Percentiles rank a stretch among this genome's conserved stretches.
Conservation (phyloP, 2,113 vertebrate genomes). For the Aptenodytes patagonicus region DNA sequence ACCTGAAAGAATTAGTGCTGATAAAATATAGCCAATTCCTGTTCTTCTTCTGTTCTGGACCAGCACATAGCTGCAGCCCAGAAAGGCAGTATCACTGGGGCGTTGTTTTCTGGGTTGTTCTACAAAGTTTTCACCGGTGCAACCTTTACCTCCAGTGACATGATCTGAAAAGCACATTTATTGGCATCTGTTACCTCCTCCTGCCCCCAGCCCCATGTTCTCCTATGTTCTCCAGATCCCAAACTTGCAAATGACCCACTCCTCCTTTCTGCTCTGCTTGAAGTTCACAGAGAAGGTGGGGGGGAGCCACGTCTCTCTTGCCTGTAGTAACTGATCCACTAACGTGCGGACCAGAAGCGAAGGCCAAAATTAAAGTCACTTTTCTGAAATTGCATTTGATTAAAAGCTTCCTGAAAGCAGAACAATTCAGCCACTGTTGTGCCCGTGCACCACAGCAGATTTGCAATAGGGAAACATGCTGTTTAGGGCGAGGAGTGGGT, state of each 20-base stretch:
- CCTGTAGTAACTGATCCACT: rapidly evolving
- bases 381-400: too few species aligned
- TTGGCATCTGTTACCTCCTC: not conserved
- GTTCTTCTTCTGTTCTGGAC: rapidly evolving
- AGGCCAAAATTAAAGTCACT: not conserved
- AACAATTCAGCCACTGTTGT: not conserved
- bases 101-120: rapidly evolving
- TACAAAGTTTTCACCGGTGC: not conserved
- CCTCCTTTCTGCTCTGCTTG: not conserved
- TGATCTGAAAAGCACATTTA: not conserved
- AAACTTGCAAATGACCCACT: not conserved
- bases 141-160: not conserved
- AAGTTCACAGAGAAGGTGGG: not conserved
- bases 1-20: rapidly evolving
- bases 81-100: rapidly evolving
- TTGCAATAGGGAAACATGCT: rapidly evolving
- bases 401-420: not conserved
- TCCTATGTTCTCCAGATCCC: rapidly evolving
- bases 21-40: rapidly evolving
- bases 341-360: rapidly evolving
- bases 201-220: not conserved
- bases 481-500: rapidly evolving
- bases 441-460: too few species aligned
- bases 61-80: not conserved
- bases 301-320: not conserved